Base-by-base conservation (phyloP, 1,140 invertebrate species). In the Zaprionus capensis region DNA sequence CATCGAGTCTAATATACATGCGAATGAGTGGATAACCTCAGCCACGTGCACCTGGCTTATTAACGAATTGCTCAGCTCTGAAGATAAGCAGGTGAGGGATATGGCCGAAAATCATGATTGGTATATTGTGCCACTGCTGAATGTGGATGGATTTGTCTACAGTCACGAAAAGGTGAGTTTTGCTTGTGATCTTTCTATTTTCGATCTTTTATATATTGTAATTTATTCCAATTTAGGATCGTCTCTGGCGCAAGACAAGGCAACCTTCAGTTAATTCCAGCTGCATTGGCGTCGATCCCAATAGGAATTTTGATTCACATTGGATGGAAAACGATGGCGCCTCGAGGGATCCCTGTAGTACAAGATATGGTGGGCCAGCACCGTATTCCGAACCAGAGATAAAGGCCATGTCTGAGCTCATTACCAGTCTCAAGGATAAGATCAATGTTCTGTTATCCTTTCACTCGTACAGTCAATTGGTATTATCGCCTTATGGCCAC, bases 371-470 rank as follows among this genome's bases (percentile, higher is more conserved):
- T 12, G 97, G 97, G 0, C 91, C 94, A 0, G 91, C 93, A n/a
- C 92, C 96, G 0, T 97, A 97, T 76, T 97, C 97, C 0, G 97
- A 98, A 92, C 93, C 94, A 0, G 97, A 98, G 92, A 95, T 95
- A 0, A 92, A 92, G 38, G 93, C 95, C 4, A 91, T 97, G 7
- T 93, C 94, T 1, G 91, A 95, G 14, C 95, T 93, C 59, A 90
- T 96, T 1, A 76, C 92, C 31, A 78, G 92, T 4, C 93, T 95
- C 24, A 93, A 88, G 14, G 67, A 91, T 14, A 88, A 92, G 6
- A 80, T 94, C 0, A 94, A 94, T 22, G 71, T 95, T 5, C 94
- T 95, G 77, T 66, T 95, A 15, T 94, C 94, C 2, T 93, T 95
- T 49, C 94, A 94, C 80, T 94, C 93, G 0, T 94, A 93, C 46